Evolutionary conservation across 2,113 vertebrate species (phyloP), one percentile per base, ranked within the genome.

Genomic region (Zootoca vivipara): DNA sequence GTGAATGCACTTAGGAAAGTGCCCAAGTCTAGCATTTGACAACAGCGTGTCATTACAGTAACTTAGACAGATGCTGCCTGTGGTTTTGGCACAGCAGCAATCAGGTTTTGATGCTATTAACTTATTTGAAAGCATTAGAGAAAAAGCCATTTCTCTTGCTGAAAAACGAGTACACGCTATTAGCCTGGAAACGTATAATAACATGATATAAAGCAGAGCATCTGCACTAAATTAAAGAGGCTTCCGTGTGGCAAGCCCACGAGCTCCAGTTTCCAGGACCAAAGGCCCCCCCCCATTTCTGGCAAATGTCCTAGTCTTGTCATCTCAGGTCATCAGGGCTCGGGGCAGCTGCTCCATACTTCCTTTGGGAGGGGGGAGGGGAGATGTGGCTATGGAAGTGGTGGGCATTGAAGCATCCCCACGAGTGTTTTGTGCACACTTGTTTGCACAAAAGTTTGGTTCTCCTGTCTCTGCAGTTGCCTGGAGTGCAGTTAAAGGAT

Each of bases 51-150:
- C 89, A 85, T 85, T 75, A 82, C 89, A 85, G 40, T 91, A 90
- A 93, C 67, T 89, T 90, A 67, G 74, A 89, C 88, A 82, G 64
- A 74, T 87, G 82, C 10, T 90, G 52, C 88, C 93, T 90, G 81
- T 87, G 85, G 91, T 90, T 93, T 93, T 89, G 89, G 87, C 64
- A 40, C 69, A 83, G 56, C 82, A 78, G 24, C 30, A 92, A 86
- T 75, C 78, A 75, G 9, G 15, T 85, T 64, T 52, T 75, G 40
- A 30, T 85, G 72, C 86, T 89, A 86, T 90, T 95, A 92, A 72
- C 92, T 90, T 93, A 86, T 94, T 73, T 92, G 89, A 85, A 7
- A 92, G 81, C 42, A 92, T 90, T 81, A 87, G 84, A 28, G 64
- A 58, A 65, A 92, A 94, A 93, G 86, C 85, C 30, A 10, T 56